Base-by-base conservation (phyloP, 2,797 vertebrate species). In the Danio jaintianensis region DNA sequence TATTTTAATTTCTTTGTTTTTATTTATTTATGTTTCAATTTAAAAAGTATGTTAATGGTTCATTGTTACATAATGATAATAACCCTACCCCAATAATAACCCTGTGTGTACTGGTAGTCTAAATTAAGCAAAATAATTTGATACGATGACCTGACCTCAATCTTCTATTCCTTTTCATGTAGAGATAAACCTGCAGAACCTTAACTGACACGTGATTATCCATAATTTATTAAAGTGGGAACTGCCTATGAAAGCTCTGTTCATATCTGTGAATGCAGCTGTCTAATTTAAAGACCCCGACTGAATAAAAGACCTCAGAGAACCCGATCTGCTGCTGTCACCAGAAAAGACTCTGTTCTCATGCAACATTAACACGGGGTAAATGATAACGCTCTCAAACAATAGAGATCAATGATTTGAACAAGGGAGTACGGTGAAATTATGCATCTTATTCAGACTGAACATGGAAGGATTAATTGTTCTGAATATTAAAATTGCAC, bases 231-330 rank as follows among this genome's bases (percentile, higher is more conserved):
- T 88, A 88, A 85, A 47, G 85, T 80, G 64, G 73, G 68, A 59
- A 82, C 68, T 74, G 78, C 80, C 82, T 83, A 29, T 55, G 86
- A 82, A 89, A 90, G 87, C 77, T 42, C 66, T 82, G 55, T 29
- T 43, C 53, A n/a, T 63, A 83, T 71, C 70, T 48, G 83, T 40
- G 38, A 53, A 8, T 18, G 78, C 59, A 55, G 67, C 76, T 59
- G 79, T 80, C 86, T 89, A 89, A 92, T 92, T 90, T 93, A 91
- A 83, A 83, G 87, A 22, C 84, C 29, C 72, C 88, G 89, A 92
- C 85, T 89, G 88, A 87, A 85, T 82, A 89, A 85, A 87, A 87
- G 62, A 83, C 90, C 89, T 85, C 78, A 67, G 64, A 68, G 72
- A 52, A 74, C 52, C 69, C 86, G 84, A 69, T 81, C 80, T 20